Evolutionary conservation across 30 jellyfish, hydroid and myxozoan species (phyloP), one percentile per base, ranked within the genome.

Genomic region (Sanderia malayensis): DNA sequence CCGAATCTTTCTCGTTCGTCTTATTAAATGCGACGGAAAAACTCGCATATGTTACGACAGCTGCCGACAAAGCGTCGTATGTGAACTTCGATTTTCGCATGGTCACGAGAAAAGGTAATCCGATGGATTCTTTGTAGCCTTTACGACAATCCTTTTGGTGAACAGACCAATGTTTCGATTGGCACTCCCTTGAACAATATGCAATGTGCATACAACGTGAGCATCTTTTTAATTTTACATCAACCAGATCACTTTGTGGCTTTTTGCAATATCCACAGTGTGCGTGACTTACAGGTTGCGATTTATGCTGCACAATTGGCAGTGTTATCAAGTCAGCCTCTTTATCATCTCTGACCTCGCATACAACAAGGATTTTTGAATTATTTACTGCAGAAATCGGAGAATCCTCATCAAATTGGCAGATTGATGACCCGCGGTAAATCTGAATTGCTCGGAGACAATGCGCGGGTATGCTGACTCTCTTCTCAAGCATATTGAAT

Each of bases 181-280:
- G 98, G 59, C 98, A 92, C 44, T 79, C 95, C 15, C 93, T 78
- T 32, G 89, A 45, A 71, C 98, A 92, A 58, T 92, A 92, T 13
- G 98, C 91, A 4, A 84, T 86, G 22, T 52, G 77, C 84, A 80
- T 28, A 61, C 98, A 92, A 1, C 95, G 82, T 1, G 98, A 78
- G 85, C 98, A 92, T 4, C 98, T 94, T 31, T 92, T 92, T 70
- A 92, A 46, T 67, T 70, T 74, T 44, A 71, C 45, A 59, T 58
- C 88, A n/a, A n/a, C n/a, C 55, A 67, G 26, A 9, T 71, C 92
- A 23, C 18, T 59, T 73, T 79, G 92, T 4, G 82, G 30, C 47
- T 70, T 79, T 46, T 61, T 49, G 53, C 96, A 83, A 26, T 31
- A 25, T 18, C 83, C 84, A 44, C 95, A 92, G 4, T 33, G 26